phyloP scores from a whole-genome alignment of 2,888 invertebrate genomes.

The Myathropa florea region DNA sequence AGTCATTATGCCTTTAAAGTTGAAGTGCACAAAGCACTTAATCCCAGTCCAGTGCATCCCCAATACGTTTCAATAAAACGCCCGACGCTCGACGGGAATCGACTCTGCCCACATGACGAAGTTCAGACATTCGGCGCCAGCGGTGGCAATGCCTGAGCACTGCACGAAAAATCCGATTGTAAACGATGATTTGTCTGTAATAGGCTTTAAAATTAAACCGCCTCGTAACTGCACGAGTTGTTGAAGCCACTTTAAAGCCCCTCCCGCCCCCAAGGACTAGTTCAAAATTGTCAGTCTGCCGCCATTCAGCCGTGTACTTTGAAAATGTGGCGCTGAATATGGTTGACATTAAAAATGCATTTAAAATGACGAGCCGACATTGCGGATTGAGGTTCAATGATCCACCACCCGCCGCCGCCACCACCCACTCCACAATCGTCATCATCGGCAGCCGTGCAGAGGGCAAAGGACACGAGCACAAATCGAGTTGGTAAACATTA shows the following conservation, averaged over 20 bases:
- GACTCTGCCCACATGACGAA: not conserved
- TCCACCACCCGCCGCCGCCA: not conserved
- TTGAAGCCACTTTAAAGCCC: not conserved
- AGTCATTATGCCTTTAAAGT: constrained; percentile 30
- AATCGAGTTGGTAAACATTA: constrained; percentile 41
- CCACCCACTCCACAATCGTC: too few relatives aligned
- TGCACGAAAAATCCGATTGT: not conserved
- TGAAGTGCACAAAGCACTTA: constrained; percentile 45
- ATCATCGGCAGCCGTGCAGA: not conserved
- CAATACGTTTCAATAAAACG: constrained; percentile 31
- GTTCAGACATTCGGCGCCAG: not conserved
- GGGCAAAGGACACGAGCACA: constrained; percentile 31
- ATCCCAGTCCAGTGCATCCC: constrained; percentile 28
- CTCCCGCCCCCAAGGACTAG: constrained; percentile 3
- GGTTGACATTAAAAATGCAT: constrained; percentile 53
- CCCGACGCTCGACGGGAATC: not conserved
- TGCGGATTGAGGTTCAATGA: constrained; percentile 12
- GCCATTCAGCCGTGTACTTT: not conserved
- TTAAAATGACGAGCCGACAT: constrained; percentile 12
- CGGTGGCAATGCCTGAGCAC: not conserved
- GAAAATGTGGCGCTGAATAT: not conserved
- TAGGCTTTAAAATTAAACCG: constrained; percentile 48
- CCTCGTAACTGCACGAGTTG: constrained; percentile 26
- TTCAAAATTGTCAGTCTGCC: constrained; percentile 9
- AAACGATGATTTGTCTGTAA: constrained; percentile 44